Base-by-base conservation (phyloP, 2,113 vertebrate genomes). In the Psilopsiagon aurifrons region DNA sequence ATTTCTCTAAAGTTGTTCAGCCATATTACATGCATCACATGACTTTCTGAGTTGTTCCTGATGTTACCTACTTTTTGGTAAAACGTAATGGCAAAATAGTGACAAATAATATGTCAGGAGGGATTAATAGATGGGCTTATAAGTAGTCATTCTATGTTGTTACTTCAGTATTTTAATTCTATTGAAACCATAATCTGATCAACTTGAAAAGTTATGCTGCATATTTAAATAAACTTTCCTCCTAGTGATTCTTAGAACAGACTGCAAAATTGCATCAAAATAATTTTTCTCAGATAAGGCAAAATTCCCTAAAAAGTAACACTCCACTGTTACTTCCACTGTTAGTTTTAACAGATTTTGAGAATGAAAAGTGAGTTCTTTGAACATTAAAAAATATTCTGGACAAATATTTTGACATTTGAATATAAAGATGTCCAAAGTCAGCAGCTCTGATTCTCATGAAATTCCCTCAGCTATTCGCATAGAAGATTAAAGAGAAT, bases 11-110 rank as follows among this genome's bases (percentile, higher is more conserved):
- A 35, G 17, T 5, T n/a, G 3, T 37, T 60, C 39, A 13, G 6
- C 7, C 37, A 6, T 11, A 54, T 41, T 19, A 25, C 13, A 20
- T 3, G 10, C 0, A 0, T 8, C 33, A 20, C 6, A 2, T 0
- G 16, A 63, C 3, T 64, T 52, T 28, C 19, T 20, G 60, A 43
- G 41, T 3, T n/a, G 1, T 55, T 47, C 35, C 11, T 5, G 1
- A 3, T 47, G 13, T 66, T 66, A 24, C 15, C 29, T 15, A n/a
- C 0, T 37, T 39, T 35, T 35, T 37, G 8, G 27, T 24, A 22
- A 37, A 80, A 75, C 10, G 18, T 10, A 49, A 43, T 1, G 2
- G 3, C 29, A 41, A 82, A 75, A 75, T 14, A 52, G 10, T 31
- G 14, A 9, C 5, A 85, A 87, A 70, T 4, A 23, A 19, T 66